Evolutionary conservation across 2,113 vertebrate genomes (phyloP).

Genomic region (Apaloderma vittatum): DNA sequence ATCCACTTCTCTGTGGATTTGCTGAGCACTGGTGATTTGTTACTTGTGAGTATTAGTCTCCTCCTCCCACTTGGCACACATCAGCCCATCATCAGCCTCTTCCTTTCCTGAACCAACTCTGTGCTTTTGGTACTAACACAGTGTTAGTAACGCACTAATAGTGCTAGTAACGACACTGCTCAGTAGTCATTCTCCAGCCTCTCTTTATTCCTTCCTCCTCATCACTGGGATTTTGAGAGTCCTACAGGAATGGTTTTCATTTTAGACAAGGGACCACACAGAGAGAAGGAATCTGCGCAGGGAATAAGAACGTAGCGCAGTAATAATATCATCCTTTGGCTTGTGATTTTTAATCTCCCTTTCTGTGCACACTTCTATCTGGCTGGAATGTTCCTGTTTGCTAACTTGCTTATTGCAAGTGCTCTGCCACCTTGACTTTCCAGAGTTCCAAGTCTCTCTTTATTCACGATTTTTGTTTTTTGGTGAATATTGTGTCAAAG

Average conservation of each 20-base stretch:
- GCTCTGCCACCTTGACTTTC: neutral
- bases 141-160: neutral
- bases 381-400: neutral
- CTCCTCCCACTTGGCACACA: neutral
- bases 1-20: neutral
- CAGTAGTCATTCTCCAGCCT: neutral
- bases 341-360: neutral
- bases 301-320: neutral
- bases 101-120: rapidly evolving
- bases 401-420: neutral
- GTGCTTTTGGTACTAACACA: neutral
- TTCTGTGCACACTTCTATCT: neutral
- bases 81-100: neutral
- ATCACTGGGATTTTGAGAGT: neutral
- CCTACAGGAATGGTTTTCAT: neutral
- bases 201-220: neutral
- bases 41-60: neutral
- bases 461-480: neutral
- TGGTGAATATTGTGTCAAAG: neutral
- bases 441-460: neutral
- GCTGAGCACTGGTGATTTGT: neutral
- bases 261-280: constrained; percentile 16
- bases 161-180: neutral
- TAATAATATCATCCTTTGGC: neutral
- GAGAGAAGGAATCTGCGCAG: neutral